Evolutionary conservation across 1,140 invertebrate species (phyloP).

Genomic region (Homarus americanus): DNA sequence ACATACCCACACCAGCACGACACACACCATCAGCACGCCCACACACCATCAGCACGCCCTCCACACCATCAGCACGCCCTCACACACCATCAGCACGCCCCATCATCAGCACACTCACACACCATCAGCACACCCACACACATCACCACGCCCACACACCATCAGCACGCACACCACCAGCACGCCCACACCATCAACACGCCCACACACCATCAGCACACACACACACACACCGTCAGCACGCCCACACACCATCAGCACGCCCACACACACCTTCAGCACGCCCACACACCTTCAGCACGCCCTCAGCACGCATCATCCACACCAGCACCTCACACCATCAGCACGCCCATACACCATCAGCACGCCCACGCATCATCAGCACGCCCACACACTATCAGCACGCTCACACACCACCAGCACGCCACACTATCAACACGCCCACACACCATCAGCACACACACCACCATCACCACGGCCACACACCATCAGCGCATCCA

Average conservation of each 20-base stretch:
- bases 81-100: not conserved
- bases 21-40: not conserved
- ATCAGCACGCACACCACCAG: no score
- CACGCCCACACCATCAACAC: no score
- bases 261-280: no score
- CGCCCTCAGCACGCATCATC: no score
- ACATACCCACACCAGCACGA: not conserved
- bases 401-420: not conserved
- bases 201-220: not conserved
- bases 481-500: no score
- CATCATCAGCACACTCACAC: not conserved
- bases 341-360: not conserved
- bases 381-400: not conserved
- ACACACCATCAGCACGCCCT: not conserved
- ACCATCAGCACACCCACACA: not conserved
- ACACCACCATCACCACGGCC: not conserved
- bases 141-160: no score
- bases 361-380: not conserved
- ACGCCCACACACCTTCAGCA: no score
- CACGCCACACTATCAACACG: not conserved
- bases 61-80: no score
- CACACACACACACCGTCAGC: not conserved
- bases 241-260: not conserved
- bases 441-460: not conserved
- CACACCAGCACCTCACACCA: not conserved